Evolutionary conservation across 2,888 invertebrate genomes (phyloP).

Genomic region (Scaptomyza reducta): DNA sequence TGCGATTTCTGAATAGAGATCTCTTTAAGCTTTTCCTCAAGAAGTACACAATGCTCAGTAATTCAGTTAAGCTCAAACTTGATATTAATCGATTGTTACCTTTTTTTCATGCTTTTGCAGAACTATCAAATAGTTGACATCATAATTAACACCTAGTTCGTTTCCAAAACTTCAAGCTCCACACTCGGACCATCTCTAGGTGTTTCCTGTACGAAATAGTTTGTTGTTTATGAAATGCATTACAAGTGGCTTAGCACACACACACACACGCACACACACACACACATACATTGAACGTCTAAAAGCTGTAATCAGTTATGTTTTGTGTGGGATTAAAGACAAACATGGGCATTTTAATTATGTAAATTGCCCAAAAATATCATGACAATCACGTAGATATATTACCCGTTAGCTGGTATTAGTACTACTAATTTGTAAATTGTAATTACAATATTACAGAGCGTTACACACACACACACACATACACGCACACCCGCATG

Average conservation of each 20-base stretch:
- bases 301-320: slow-evolving; percentile 56
- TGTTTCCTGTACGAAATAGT: background rate
- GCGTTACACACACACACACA: background rate
- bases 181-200: background rate
- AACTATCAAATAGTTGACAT: too few species aligned
- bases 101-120: too few species aligned
- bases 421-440: slow-evolving; percentile 47
- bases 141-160: too few species aligned
- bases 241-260: slow-evolving; percentile 25
- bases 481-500: background rate
- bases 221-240: slow-evolving; percentile 31
- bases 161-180: background rate
- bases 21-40: too few species aligned
- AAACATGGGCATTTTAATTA: slow-evolving; percentile 62
- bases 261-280: background rate
- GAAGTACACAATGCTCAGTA: too few species aligned
- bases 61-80: too few species aligned
- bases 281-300: background rate
- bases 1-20: background rate
- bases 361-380: slow-evolving; percentile 62
- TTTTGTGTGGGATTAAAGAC: slow-evolving; percentile 45
- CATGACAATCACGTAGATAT: slow-evolving; percentile 46
- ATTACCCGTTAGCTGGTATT: slow-evolving; percentile 45
- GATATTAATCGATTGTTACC: too few species aligned
- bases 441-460: slow-evolving; percentile 52